Base-by-base conservation (phyloP, 1,140 invertebrate species). In the Rhizoglyphus robini region DNA sequence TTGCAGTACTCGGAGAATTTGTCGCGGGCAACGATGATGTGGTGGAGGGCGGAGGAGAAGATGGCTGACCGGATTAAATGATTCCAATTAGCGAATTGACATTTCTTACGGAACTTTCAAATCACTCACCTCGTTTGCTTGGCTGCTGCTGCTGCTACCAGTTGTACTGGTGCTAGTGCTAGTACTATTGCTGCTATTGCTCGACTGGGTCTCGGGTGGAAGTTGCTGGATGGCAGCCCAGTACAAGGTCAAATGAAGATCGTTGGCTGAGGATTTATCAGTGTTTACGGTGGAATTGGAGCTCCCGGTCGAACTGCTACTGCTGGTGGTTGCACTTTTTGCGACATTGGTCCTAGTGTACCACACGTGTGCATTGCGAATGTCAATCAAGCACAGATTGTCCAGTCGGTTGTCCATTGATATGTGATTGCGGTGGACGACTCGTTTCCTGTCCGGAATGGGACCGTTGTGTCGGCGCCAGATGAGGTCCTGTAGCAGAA, bases 211-310 rank as follows among this genome's bases (percentile, higher is more conserved):
- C 69, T 78, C 76, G 29, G 72, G 69, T 29, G 79, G 76, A 47
- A 80, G 66, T 67, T 80, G 79, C 65, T 78, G 76, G 23, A 80
- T 78, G 8, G 79, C 79, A 20, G 79, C 73, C 79, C 79, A 81
- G 66, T 81, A 81, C 15, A 81, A 68, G 61, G 74, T 75, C 69
- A 76, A 74, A 65, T 80, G 77, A 67, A 73, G 57, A 63, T 72
- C 71, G 30, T 63, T 63, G 15, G 36, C 11, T 18, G 63, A 31
- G 20, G 63, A 49, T 36, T 64, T 64, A 20, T 48, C 4, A 13
- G 25, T 5, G n/a, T 20, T 63, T 49, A 13, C 18, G 5, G n/a
- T 11, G 5, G 57, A n/a, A n/a, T 18, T 18, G 34, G 59, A 20
- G 34, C 65, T 49, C 68, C 62, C 73, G 74, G 36, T 66, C 70